Percentiles rank a stretch among this genome's conserved stretches.
Conservation (phyloP, 2,888 invertebrate genomes). For the Pomacea canaliculata region DNA sequence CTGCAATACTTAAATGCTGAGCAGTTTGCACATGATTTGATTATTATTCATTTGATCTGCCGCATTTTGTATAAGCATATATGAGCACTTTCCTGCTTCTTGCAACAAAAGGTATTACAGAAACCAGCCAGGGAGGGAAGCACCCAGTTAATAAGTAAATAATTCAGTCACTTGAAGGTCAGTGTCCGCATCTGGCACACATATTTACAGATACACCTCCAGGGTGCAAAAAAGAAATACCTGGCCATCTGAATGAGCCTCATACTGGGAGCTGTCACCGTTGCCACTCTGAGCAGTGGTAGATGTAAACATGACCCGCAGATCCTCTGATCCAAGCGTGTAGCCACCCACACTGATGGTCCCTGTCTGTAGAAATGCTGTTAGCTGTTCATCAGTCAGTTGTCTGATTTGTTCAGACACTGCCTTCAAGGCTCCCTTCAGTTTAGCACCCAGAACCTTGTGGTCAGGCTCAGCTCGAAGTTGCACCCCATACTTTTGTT, state of each 20-base stretch:
- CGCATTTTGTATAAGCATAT: too few relatives aligned
- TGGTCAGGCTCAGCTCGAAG: constrained; percentile 95
- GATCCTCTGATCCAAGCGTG: constrained; percentile 72
- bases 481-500: constrained; percentile 90
- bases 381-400: constrained; percentile 77
- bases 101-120: too few relatives aligned
- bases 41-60: too few relatives aligned
- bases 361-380: constrained; percentile 78
- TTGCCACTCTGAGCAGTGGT: constrained; percentile 69
- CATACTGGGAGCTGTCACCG: constrained; percentile 74
- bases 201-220: too few relatives aligned
- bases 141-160: too few relatives aligned
- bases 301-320: constrained; percentile 81
- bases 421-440: constrained; percentile 91
- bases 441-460: constrained; percentile 86
- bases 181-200: too few relatives aligned
- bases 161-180: too few relatives aligned
- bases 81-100: too few relatives aligned
- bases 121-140: too few relatives aligned
- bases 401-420: constrained; percentile 80
- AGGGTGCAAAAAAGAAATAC: constrained; percentile 35
- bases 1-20: too few relatives aligned
- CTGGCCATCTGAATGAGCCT: constrained; percentile 91
- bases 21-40: too few relatives aligned
- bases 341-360: constrained; percentile 83